phyloP scores from a whole-genome alignment of 2,113 vertebrate genomes.

The Microtus richardsoni region DNA sequence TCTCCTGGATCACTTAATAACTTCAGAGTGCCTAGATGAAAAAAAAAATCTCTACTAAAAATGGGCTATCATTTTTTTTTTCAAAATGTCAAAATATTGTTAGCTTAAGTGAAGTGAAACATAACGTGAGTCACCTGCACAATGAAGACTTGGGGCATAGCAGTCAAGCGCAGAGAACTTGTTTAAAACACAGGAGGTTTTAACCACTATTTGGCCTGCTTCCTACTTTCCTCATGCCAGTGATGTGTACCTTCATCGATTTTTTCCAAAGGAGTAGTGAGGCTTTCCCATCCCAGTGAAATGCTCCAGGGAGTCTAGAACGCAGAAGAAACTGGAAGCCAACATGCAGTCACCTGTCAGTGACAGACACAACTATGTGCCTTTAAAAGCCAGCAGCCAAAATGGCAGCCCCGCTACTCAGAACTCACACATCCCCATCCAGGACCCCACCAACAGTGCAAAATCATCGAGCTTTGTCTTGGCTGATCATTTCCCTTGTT shows the following conservation, averaged over 20 bases:
- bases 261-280: slow-evolving; percentile 28
- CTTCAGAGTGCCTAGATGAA: not conserved
- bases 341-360: slow-evolving; percentile 9
- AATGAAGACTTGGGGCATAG: not conserved
- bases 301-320: not conserved
- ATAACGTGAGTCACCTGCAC: not conserved
- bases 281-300: not conserved
- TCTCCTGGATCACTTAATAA: slow-evolving; percentile 40
- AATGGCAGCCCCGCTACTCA: not conserved
- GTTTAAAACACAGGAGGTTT: not conserved
- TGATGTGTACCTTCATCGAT: not conserved
- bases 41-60: slow-evolving; percentile 44
- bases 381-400: slow-evolving; percentile 15
- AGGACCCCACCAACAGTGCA: not conserved
- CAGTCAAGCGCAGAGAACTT: not conserved
- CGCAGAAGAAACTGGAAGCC: not conserved
- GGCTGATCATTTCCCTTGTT: slow-evolving; percentile 39
- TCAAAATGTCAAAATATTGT: slow-evolving; percentile 2
- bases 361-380: slow-evolving; percentile 11
- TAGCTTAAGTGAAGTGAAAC: not conserved
- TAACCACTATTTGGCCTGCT: not conserved
- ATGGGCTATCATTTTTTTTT: not conserved
- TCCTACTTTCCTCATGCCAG: not conserved
- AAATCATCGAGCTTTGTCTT: not conserved
- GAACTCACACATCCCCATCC: not conserved